Evolutionary conservation across 2,888 invertebrate species (phyloP), one percentile per base, ranked within the genome.

Genomic region (Taenaris catops): DNA sequence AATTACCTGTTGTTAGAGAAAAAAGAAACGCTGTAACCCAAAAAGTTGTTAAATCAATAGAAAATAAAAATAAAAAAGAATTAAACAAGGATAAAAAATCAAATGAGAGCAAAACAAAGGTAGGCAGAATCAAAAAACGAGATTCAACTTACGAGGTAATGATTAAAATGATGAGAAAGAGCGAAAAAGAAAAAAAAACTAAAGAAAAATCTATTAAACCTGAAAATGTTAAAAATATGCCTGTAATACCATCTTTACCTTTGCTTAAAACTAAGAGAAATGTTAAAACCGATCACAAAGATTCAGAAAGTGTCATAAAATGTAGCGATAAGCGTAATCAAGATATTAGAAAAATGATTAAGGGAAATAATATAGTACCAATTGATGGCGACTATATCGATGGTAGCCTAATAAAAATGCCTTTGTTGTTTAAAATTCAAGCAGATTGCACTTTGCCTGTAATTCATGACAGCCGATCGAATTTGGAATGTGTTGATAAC

Each of bases 251-350:
- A 6, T 43, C 45, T 6, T 24, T 31, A 11, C 23, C 39, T 4
- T 4, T n/a, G 8, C 7, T 26, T 31, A 24, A 34, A 12, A 16
- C 41, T 25, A 32, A 31, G 21, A 25, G 25, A 10, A 21, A 38
- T 29, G 4, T 34, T 8, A 25, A 39, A 7, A 28, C 28, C 6
- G 27, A 41, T 12, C 5, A 8, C n/a, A 31, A 36, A n/a, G 35
- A 38, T 1, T 53, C 54, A 2, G 57, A 46, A 11, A 59, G 53
- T 46, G 25, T 53, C 23, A 17, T 55, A n/a, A 52, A 56, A 24
- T 63, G 63, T 43, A 34, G 33, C 3, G 31, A 34, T 4, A 10
- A 32, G 1, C 19, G 25, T 5, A 9, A 7, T 19, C 26, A 9
- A 6, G 6, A 25, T 9, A 12, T 21, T 7, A 33, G 17, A 19